These are phyloP conservation scores for Labroides dimidiatus DNA, from an alignment of 2,797 vertebrate genomes.

Conservation along the genomic window DNA sequence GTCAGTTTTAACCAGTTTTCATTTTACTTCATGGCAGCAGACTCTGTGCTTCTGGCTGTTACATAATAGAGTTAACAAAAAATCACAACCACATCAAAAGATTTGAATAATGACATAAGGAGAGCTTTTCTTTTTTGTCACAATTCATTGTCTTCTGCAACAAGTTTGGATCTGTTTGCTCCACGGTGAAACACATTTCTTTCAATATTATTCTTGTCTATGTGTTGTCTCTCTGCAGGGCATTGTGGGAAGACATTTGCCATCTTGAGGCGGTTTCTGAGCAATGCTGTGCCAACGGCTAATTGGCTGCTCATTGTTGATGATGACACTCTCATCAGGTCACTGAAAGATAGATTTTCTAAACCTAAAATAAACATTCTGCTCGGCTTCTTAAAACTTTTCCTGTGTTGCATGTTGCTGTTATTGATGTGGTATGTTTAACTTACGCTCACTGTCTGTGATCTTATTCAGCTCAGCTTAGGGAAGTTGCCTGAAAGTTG, in stretches of 20 bases:
- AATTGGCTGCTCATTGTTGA: slow-evolving; percentile 92
- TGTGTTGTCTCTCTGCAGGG: slow-evolving; percentile 72
- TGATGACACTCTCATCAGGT: slow-evolving; percentile 95
- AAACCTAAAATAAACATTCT: background rate
- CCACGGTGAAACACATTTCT: too few species aligned
- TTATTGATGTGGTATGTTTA: background rate
- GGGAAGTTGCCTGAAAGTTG: background rate
- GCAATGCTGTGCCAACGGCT: slow-evolving; percentile 71
- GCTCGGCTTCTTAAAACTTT: background rate
- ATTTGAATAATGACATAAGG: background rate
- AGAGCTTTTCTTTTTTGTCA: background rate
- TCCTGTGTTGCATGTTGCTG: background rate
- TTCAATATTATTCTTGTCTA: background rate
- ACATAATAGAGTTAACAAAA: background rate
- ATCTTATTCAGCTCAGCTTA: background rate
- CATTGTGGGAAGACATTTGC: slow-evolving; percentile 96
- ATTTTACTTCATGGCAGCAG: background rate
- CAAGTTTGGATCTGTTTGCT: background rate
- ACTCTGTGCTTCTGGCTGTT: background rate
- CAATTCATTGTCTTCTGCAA: background rate
- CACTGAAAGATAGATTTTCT: slow-evolving; percentile 23
- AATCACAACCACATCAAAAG: background rate
- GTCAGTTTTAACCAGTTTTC: background rate
- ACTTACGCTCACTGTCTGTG: too few species aligned
- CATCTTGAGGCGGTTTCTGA: slow-evolving; percentile 90